phyloP scores from a whole-genome alignment of 2,888 invertebrate species.

The Drosophila quinaria region DNA sequence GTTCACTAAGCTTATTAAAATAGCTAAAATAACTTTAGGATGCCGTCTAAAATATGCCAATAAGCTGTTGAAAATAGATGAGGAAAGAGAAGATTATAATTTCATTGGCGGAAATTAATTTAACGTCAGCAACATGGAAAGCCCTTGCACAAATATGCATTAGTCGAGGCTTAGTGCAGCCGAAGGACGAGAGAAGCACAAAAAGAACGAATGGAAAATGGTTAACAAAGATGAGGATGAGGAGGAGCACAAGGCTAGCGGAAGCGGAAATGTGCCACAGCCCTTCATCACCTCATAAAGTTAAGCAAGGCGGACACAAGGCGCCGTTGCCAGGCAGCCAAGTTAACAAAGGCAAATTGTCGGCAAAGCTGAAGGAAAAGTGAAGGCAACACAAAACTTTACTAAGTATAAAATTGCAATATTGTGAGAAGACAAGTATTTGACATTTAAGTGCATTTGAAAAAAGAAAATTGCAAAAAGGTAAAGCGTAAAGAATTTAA shows the following conservation, averaged over 20 bases:
- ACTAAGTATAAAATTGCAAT: conserved; percentile 56
- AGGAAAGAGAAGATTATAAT: conserved; percentile 57
- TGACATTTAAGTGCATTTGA: conserved; percentile 33
- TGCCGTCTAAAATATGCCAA: conserved; percentile 67
- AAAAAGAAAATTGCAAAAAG: conserved; percentile 36
- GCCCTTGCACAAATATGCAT: conserved; percentile 75
- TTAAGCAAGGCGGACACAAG: conserved; percentile 1
- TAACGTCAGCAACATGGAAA: conserved; percentile 73
- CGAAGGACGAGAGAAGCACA: not conserved
- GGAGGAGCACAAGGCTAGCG: conserved; percentile 43
- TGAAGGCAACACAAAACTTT: conserved; percentile 30
- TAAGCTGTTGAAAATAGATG: conserved; percentile 46
- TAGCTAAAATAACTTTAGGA: conserved; percentile 24
- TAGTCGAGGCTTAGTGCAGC: conserved; percentile 65
- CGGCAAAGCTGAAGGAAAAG: conserved; percentile 17
- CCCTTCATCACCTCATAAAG: conserved; percentile 27
- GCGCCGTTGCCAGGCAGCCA: conserved; percentile 41
- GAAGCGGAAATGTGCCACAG: conserved; percentile 43
- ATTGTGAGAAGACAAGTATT: conserved; percentile 30
- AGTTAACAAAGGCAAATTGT: conserved; percentile 61
- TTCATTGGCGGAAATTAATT: conserved; percentile 76
- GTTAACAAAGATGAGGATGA: conserved; percentile 3
- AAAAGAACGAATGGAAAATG: conserved; percentile 4
- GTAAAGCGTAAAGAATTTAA: conserved; percentile 55
- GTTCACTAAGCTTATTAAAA: conserved; percentile 40